Conservation (phyloP, 2,113 vertebrate genomes). For the Mustela lutreola region DNA sequence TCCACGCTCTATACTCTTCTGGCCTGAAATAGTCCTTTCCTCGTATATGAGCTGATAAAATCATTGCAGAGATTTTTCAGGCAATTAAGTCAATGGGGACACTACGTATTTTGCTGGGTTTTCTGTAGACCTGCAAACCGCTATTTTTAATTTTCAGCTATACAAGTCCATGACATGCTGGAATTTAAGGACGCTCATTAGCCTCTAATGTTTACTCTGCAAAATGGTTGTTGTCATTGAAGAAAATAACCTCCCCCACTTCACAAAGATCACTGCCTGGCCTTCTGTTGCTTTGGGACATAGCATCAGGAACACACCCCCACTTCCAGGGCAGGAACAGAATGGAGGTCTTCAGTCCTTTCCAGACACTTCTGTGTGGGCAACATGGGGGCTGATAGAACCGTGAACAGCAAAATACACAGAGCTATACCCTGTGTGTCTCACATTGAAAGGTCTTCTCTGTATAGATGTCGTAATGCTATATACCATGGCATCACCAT, state of each 20-base stretch:
- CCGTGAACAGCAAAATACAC: not conserved
- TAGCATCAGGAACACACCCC: not conserved
- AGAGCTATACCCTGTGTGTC: not conserved
- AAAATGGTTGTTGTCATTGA: conserved; percentile 18
- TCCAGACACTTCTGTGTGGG: not conserved
- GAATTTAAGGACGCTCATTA: conserved; percentile 28
- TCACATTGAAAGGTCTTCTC: not conserved
- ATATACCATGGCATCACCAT: not conserved
- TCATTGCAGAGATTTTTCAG: conserved; percentile 32
- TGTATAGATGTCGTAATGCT: not conserved
- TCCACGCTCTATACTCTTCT: not conserved
- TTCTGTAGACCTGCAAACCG: not conserved
- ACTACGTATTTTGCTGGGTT: not conserved
- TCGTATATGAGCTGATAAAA: conserved; percentile 30
- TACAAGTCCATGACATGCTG: not conserved
- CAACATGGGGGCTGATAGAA: not conserved
- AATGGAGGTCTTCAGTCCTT: not conserved
- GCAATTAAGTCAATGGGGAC: not conserved
- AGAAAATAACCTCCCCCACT: not conserved
- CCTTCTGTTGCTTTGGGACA: not conserved
- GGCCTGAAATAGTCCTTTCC: not conserved
- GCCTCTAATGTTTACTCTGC: not conserved
- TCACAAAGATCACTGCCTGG: not conserved
- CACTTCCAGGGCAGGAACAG: not conserved
- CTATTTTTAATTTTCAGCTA: not conserved